Conservation (phyloP, 2,888 invertebrate species). For the Penaeus monodon region DNA sequence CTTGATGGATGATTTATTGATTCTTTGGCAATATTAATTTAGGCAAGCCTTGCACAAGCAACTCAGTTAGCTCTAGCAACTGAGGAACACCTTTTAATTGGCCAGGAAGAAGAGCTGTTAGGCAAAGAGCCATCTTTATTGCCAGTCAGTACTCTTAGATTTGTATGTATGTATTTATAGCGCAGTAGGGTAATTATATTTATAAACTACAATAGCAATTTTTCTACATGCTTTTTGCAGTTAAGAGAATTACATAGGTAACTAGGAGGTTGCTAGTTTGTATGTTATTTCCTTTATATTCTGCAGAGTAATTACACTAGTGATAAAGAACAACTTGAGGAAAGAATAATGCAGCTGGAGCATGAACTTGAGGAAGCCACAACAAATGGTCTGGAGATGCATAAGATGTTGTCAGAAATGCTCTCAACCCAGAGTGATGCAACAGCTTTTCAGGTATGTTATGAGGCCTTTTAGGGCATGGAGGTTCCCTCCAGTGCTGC, state of each 20-base stretch:
- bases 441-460: conserved; percentile 56
- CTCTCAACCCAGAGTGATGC: conserved; percentile 58
- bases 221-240: too few species aligned
- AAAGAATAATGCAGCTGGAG: conserved; percentile 53
- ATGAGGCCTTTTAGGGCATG: too few species aligned
- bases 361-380: conserved; percentile 60
- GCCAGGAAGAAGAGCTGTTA: conserved; percentile 19
- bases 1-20: too few species aligned
- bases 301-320: conserved; percentile 37
- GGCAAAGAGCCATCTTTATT: neutral
- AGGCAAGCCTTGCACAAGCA: conserved; percentile 24
- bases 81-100: neutral
- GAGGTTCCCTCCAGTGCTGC: too few species aligned
- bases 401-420: conserved; percentile 63
- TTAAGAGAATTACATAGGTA: neutral
- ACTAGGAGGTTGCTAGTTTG: neutral
- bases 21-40: neutral
- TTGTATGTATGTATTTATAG: neutral
- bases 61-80: conserved; percentile 9
- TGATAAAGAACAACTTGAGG: conserved; percentile 43
- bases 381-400: conserved; percentile 56
- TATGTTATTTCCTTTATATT: neutral
- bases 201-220: too few species aligned
- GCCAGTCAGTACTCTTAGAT: conserved; percentile 22
- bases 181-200: neutral